Base-by-base conservation (phyloP, 2,797 vertebrate species). In the Petrocephalus schoutedeni region DNA sequence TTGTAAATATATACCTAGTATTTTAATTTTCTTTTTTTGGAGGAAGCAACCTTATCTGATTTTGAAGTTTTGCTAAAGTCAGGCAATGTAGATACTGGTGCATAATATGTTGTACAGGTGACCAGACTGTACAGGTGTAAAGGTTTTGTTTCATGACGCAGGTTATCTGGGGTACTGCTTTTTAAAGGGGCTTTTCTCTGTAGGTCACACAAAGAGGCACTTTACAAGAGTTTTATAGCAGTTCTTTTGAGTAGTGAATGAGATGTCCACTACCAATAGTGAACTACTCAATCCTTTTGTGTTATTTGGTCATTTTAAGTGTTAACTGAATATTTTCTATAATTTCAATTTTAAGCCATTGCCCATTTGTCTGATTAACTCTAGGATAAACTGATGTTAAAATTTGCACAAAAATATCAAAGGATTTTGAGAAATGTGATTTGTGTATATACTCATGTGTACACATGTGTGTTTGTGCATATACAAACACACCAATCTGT, bases 301-400 rank as follows among this genome's bases (percentile, higher is more conserved):
- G 51, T 85, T 36, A 32, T 57, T 56, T 85, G 54, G 5, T 32
- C 21, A 56, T 56, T 56, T 85, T 85, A 19, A 45, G 36, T 85
- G 41, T 77, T 28, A 84, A 28, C 49, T 56, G 82, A 16, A 14
- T 32, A 16, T 85, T 85, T 54, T 83, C 14, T 49, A 23, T 83
- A n/a, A n/a, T 85, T 85, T 85, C 54, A 57, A 19, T 10, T 36
- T 41, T 36, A 85, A 57, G 53, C 83, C 84, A 58, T 85, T 1
- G 8, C 94, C 95, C 92, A 89, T 94, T 95, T 95, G 96, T 95
- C 94, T 95, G 89, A 88, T 45, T 23, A n/a, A 41, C 45, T 64
- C 59, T 94, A 94, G 95, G 95, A 93, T 95, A 96, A 95, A 96
- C 96, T 96, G 95, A 95, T 95, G 93, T 96, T 95, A 92, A 93